phyloP scores from a whole-genome alignment of 2,797 vertebrate genomes.

The Agapornis canus region DNA sequence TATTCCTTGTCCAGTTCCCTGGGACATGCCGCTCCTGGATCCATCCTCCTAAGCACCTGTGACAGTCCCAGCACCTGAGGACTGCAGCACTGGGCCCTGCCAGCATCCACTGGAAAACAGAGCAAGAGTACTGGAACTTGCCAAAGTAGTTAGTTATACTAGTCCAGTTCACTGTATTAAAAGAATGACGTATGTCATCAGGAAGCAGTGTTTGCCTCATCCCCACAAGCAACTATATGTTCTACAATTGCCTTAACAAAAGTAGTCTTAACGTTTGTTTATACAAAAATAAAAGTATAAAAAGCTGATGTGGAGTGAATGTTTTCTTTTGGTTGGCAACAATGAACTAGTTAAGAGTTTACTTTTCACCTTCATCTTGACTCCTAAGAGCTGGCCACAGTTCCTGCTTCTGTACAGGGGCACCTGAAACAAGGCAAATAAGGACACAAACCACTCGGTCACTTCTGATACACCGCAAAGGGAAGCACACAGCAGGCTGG shows the following conservation, averaged over 20 bases:
- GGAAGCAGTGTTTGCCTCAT: not conserved
- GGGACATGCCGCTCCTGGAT: not conserved
- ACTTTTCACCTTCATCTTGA: not conserved
- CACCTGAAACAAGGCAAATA: not conserved
- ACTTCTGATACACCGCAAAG: accelerated
- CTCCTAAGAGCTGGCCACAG: not conserved
- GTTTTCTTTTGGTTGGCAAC: not conserved
- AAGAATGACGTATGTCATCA: not conserved
- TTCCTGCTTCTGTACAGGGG: not conserved
- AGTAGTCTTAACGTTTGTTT: slow-evolving; percentile 38
- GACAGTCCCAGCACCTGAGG: not conserved
- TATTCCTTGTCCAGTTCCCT: not conserved
- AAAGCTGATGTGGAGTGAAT: not conserved
- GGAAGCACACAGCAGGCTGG: accelerated
- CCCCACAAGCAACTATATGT: slow-evolving; percentile 19
- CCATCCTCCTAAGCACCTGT: not conserved
- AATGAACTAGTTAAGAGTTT: not conserved
- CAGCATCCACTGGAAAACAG: not conserved
- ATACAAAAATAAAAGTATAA: slow-evolving; percentile 52
- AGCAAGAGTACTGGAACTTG: not conserved
- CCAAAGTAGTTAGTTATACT: slow-evolving; percentile 12
- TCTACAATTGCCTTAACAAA: slow-evolving; percentile 51
- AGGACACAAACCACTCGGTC: not conserved
- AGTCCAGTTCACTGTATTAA: not conserved
- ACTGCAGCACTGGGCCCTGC: not conserved